Evolutionary conservation across 2,888 invertebrate species (phyloP).

Genomic region (Choreutis nemorana): DNA sequence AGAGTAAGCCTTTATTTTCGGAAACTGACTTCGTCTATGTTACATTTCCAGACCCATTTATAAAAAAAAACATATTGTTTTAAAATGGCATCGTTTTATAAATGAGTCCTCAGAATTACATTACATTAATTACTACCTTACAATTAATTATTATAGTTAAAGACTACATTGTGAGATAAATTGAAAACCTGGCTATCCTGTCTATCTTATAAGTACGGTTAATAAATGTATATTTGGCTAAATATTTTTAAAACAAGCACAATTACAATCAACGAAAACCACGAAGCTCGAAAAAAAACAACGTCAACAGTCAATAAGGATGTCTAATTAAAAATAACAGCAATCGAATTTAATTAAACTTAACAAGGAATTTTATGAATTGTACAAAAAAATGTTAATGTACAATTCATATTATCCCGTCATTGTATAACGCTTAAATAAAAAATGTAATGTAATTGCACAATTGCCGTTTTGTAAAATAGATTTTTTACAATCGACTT

Average conservation of each 20-base stretch:
- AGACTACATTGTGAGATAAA: slow-evolving; percentile 49
- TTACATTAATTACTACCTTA: slow-evolving; percentile 62
- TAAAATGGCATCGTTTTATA: slow-evolving; percentile 17
- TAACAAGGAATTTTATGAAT: slow-evolving; percentile 33
- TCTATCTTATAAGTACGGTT: slow-evolving; percentile 54
- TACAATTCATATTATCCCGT: slow-evolving; percentile 16
- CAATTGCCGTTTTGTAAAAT: neutral
- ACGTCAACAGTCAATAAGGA: slow-evolving; percentile 55
- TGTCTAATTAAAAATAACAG: slow-evolving; percentile 59
- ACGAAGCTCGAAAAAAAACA: slow-evolving; percentile 41
- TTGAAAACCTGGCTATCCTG: slow-evolving; percentile 67
- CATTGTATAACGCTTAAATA: slow-evolving; percentile 30
- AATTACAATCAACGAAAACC: slow-evolving; percentile 37
- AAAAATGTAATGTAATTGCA: slow-evolving; percentile 63
- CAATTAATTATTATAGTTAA: slow-evolving; percentile 37
- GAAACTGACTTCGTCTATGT: slow-evolving; percentile 24
- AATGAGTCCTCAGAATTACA: slow-evolving; percentile 41
- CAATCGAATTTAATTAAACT: slow-evolving; percentile 54
- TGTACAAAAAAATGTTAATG: slow-evolving; percentile 6
- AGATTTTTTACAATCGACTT: too few species aligned
- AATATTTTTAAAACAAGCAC: slow-evolving; percentile 42
- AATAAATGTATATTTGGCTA: slow-evolving; percentile 62
- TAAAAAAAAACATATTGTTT: slow-evolving; percentile 19
- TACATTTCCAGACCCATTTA: slow-evolving; percentile 29
- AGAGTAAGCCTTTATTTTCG: slow-evolving; percentile 22